These are phyloP conservation scores for Athalia cordata DNA, from an alignment of 2,888 invertebrate species.

Conservation along the genomic window DNA sequence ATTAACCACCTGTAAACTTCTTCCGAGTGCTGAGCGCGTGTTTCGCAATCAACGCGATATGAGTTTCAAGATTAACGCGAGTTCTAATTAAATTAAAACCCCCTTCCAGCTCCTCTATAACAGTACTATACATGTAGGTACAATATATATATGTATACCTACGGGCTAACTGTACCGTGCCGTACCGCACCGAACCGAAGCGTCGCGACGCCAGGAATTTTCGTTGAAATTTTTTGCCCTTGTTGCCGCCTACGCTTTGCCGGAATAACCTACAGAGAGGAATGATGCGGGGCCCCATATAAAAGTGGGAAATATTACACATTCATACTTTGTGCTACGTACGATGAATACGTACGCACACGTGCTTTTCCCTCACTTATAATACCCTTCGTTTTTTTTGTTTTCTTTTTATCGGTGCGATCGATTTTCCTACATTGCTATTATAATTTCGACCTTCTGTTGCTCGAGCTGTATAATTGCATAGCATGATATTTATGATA, in stretches of 20 bases:
- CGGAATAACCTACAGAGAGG: not conserved
- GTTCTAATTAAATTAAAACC: conserved; percentile 41
- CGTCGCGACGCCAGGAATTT: conserved; percentile 28
- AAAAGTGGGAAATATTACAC: not conserved
- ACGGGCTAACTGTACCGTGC: too few relatives aligned
- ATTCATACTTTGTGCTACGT: conserved; percentile 8
- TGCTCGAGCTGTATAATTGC: too few relatives aligned
- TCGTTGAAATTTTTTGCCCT: conserved; percentile 30
- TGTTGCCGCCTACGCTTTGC: conserved; percentile 8
- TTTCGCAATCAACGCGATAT: conserved; percentile 32
- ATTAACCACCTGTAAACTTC: conserved; percentile 30
- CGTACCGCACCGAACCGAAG: not conserved
- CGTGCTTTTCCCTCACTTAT: not conserved
- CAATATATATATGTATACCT: too few relatives aligned
- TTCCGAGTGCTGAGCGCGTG: not conserved
- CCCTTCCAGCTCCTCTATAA: not conserved
- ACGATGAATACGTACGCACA: not conserved
- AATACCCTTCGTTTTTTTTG: too few relatives aligned
- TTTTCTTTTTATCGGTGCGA: too few relatives aligned
- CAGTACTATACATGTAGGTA: too few relatives aligned
- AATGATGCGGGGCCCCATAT: conserved; percentile 22
- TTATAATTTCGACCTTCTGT: too few relatives aligned
- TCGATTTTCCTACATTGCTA: too few relatives aligned
- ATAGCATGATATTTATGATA: too few relatives aligned
- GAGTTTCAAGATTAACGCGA: conserved; percentile 37